These are phyloP conservation scores for Perca flavescens DNA, from an alignment of 2,113 vertebrate species.

Conservation along the genomic window DNA sequence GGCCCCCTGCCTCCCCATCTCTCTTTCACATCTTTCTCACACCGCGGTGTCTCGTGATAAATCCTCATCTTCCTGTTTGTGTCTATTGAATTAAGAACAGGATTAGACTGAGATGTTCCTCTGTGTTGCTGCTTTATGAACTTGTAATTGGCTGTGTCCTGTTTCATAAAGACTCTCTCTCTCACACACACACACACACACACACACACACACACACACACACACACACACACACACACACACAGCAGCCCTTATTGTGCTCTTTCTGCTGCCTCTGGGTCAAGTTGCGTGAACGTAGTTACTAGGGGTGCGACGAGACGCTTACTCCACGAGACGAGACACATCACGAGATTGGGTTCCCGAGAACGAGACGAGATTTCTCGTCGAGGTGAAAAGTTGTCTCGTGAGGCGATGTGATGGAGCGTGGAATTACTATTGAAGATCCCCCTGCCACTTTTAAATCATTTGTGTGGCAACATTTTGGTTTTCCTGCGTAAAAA, in stretches of 20 bases:
- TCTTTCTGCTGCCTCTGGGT: conserved; percentile 4
- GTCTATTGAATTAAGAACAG: conserved; percentile 64
- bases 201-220: not conserved
- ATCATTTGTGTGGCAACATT: no score
- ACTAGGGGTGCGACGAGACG: no score
- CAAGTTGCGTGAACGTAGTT: conserved; percentile 18
- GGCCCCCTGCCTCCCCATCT: not conserved
- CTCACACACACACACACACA: not conserved
- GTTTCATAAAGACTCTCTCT: conserved; percentile 23
- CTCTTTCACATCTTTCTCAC: conserved; percentile 14
- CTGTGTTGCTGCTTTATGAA: conserved; percentile 61
- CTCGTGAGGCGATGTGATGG: no score
- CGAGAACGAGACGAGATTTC: no score
- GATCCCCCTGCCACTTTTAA: no score
- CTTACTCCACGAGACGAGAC: no score
- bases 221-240: not conserved
- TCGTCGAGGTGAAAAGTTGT: no score
- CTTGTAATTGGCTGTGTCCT: conserved; percentile 70
- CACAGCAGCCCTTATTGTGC: not conserved
- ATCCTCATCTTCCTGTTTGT: conserved; percentile 62
- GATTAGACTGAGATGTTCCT: conserved; percentile 48
- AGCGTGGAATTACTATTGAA: no score
- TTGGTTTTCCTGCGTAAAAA: no score
- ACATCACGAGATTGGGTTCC: no score
- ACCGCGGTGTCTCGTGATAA: conserved; percentile 6